Evolutionary conservation across 2,113 vertebrate genomes (phyloP), one percentile per base, ranked within the genome.

Genomic region (Pangasianodon gigas): DNA sequence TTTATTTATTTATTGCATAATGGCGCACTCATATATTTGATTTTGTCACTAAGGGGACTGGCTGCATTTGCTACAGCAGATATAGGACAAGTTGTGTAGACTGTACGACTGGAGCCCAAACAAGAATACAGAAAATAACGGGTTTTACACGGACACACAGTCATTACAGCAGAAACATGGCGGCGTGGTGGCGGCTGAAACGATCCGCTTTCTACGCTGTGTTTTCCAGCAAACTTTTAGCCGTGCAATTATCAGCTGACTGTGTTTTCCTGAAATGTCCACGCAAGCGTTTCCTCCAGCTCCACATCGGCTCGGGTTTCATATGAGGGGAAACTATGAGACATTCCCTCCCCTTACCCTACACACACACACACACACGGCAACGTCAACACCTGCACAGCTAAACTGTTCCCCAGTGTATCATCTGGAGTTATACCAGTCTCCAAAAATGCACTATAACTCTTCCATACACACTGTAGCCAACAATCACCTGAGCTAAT

Each of bases 161-260:
- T 75, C 83, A 86, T 88, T 75, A 85, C 69, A 44, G 89, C 84
- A 81, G 79, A 82, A 89, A 87, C 74, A 86, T n/a, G 48, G 46
- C 26, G 81, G 67, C 84, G 48, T 41, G 58, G 37, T 32, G 84
- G 60, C 44, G 60, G 14, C 24, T 6, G 56, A 6, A 44, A 16
- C 41, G 24, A 29, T 85, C 83, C 6, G 37, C 41, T 82, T 44
- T 51, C 41, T 26, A 26, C 60, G 48, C 51, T 24, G 67, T 24
- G 54, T 60, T 88, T 90, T 89, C 90, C 85, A 85, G 62, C 1
- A 19, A 52, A 77, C 85, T 37, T 58, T 60, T 58, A 52, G 77
- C 79, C 41, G 26, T 46, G 88, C 52, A 88, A 85, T 92, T 88
- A 87, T 86, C 87, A 91, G 83, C 82, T 89, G 71, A 92, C 84